phyloP scores from a whole-genome alignment of 2,113 vertebrate species.

The Phoxinus phoxinus region DNA sequence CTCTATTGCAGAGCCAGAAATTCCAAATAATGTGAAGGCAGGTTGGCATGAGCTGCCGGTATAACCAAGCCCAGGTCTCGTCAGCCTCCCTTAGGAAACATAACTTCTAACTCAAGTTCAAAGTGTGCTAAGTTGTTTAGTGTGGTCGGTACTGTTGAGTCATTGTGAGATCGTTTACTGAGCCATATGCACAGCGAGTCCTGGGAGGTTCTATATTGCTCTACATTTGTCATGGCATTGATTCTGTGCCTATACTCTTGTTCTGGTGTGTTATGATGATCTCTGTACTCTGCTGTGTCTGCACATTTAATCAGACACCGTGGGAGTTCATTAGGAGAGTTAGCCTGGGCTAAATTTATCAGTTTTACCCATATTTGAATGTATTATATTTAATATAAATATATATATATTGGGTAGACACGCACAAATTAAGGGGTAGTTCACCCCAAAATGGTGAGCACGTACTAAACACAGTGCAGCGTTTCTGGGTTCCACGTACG shows the following conservation, averaged over 20 bases:
- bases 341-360: background rate
- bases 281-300: constrained; percentile 2
- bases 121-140: background rate
- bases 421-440: too few relatives aligned
- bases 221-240: constrained; percentile 1
- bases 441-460: too few relatives aligned
- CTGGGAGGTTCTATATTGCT: background rate
- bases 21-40: background rate
- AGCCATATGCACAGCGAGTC: background rate
- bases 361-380: background rate
- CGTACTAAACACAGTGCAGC: too few relatives aligned
- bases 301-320: background rate
- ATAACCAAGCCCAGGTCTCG: background rate
- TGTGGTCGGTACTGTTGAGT: background rate
- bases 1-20: constrained; percentile 12
- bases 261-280: constrained; percentile 6
- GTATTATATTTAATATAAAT: too few relatives aligned
- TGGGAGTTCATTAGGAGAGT: background rate
- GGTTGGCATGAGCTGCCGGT: constrained; percentile 2
- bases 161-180: background rate
- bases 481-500: too few relatives aligned
- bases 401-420: too few relatives aligned
- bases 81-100: background rate
- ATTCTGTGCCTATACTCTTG: background rate
- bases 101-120: background rate